Base-by-base conservation (phyloP, 2,888 invertebrate genomes). In the Teleiodes luculella region DNA sequence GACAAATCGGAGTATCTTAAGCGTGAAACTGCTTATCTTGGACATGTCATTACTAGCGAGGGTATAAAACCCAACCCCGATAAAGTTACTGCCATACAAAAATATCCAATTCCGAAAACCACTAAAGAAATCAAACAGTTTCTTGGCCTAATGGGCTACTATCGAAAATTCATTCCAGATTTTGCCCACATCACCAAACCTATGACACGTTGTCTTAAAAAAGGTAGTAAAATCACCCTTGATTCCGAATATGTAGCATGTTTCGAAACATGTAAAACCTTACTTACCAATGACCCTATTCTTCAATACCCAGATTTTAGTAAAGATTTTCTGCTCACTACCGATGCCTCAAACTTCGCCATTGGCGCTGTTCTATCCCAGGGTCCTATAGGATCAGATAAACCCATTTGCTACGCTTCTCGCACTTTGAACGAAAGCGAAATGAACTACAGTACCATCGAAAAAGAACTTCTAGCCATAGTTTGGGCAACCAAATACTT, bases 381-480 rank as follows among this genome's bases (percentile, higher is more conserved):
- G 50, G 58, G 57, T 0, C 10, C 53, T 2, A 39, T 56, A 50
- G 57, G 59, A n/a, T 41, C 49, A 0, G 59, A 61, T 33, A 55
- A 53, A 49, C 60, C 58, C 14, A 41, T 58, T 18, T 45, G 36
- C 8, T 57, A 57, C 37, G 58, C 55, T 1, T 52, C 55, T n/a
- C 52, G 60, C 6, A 68, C 68, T 5, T 45, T 69, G 14, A 65
- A 60, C 31, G 59, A 59, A 10, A 56, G 62, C 6, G 68, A 70
- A 56, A 36, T 28, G 14, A 66, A 63, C 33, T 69, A 70, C 53
- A 57, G 57, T 7, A n/a, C n/a, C n/a, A n/a, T n/a, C n/a, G n/a
- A n/a, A n/a, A n/a, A n/a, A n/a, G n/a, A n/a, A n/a, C n/a, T 36
- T n/a, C 36, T 36, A n/a, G 36, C 36, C n/a, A 36, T 36, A 11